These are phyloP conservation scores for Carassius auratus DNA, from an alignment of 2,113 vertebrate species.

Conservation along the genomic window DNA sequence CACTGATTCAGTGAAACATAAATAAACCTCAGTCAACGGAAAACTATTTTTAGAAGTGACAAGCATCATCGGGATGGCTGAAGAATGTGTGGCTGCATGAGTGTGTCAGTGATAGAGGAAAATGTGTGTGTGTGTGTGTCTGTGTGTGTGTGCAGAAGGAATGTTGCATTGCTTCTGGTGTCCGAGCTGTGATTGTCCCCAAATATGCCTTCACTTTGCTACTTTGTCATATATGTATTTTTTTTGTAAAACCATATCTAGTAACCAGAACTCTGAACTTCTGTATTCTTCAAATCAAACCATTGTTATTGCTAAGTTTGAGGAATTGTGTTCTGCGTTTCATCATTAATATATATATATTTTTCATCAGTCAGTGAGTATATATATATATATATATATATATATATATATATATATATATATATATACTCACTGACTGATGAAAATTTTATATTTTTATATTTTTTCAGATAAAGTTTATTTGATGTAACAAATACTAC, in stretches of 20 bases:
- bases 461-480: no score
- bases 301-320: neutral
- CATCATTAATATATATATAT: no score
- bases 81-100: constrained; percentile 60
- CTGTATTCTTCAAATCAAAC: neutral
- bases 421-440: no score
- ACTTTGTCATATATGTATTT: no score
- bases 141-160: constrained; percentile 42
- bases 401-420: no score
- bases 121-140: neutral
- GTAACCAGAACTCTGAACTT: neutral
- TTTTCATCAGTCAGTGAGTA: no score
- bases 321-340: no score
- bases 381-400: no score
- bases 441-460: no score
- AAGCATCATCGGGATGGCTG: constrained; percentile 57
- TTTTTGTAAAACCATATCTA: neutral
- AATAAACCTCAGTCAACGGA: constrained; percentile 62
- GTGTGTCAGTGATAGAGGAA: constrained; percentile 51
- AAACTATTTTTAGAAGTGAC: constrained; percentile 64
- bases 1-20: constrained; percentile 52
- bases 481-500: no score
- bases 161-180: constrained; percentile 45
- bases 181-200: neutral
- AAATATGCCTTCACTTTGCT: neutral